phyloP scores from a whole-genome alignment of 2,113 vertebrate species.

The Bombycilla garrulus region DNA sequence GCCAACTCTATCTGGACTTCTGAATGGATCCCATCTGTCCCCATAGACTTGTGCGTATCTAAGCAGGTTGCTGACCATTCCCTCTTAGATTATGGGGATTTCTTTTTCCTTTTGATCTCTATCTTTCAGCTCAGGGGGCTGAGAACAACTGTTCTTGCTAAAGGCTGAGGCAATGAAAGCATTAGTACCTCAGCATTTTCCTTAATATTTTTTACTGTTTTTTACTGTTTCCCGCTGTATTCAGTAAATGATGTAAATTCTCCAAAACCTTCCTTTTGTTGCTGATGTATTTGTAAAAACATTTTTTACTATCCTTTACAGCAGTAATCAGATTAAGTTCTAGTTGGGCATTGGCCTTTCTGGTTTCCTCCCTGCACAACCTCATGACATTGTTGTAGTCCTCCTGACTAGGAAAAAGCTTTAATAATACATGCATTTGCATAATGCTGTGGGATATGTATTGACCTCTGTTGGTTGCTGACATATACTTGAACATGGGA shows the following conservation, averaged over 20 bases:
- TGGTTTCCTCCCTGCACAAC: neutral
- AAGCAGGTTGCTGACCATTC: neutral
- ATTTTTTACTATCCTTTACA: neutral
- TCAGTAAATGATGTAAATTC: neutral
- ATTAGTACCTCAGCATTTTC: neutral
- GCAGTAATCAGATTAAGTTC: neutral
- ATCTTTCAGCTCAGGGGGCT: neutral
- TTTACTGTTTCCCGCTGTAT: neutral
- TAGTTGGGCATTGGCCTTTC: neutral
- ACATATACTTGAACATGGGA: neutral
- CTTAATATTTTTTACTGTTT: neutral
- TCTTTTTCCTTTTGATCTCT: neutral
- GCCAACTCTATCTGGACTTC: neutral
- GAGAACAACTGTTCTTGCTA: neutral
- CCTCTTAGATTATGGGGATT: neutral
- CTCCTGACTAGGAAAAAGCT: neutral
- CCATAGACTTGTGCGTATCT: fast-evolving
- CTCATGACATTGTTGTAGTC: neutral
- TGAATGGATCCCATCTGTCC: neutral
- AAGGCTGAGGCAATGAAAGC: neutral
- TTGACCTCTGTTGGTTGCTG: neutral
- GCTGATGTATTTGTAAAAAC: neutral
- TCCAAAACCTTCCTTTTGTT: neutral
- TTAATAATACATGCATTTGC: neutral
- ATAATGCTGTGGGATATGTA: neutral